phyloP scores from a whole-genome alignment of 1,140 invertebrate genomes.

The Bombyx mandarina region DNA sequence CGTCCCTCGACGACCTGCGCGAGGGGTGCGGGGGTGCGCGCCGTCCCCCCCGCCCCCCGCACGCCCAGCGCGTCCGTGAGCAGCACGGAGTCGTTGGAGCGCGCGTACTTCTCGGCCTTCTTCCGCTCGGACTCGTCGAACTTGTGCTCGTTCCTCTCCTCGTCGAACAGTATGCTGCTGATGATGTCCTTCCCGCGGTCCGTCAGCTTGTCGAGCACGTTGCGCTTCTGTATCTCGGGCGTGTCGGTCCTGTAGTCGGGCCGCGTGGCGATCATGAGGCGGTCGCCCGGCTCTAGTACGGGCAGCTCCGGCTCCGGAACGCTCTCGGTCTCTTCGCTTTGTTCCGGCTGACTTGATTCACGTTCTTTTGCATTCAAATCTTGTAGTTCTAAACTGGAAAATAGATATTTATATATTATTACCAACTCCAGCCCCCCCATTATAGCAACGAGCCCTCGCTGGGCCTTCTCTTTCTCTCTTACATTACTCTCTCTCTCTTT shows the following conservation, averaged over 20 bases:
- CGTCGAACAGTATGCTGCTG: slow-evolving; percentile 75
- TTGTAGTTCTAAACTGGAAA: no score
- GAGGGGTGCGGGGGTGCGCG: slow-evolving; percentile 36
- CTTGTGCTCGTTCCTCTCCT: slow-evolving; percentile 55
- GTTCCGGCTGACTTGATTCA: background rate
- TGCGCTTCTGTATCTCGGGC: slow-evolving; percentile 77
- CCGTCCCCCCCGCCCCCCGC: slow-evolving; percentile 13
- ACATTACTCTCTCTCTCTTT: no score
- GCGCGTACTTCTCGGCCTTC: slow-evolving; percentile 66
- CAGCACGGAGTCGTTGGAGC: slow-evolving; percentile 49
- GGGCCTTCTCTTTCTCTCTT: no score
- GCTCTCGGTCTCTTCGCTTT: slow-evolving; percentile 20
- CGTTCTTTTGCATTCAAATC: no score
- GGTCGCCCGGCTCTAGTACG: slow-evolving; percentile 69
- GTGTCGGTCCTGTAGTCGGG: slow-evolving; percentile 71
- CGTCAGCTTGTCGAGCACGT: slow-evolving; percentile 77
- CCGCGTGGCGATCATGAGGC: slow-evolving; percentile 65
- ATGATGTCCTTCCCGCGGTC: slow-evolving; percentile 79
- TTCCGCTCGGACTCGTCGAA: slow-evolving; percentile 69
- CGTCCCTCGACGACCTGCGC: slow-evolving; percentile 58
- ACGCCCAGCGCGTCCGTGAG: slow-evolving; percentile 43
- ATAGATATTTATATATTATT: no score
- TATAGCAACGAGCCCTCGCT: no score
- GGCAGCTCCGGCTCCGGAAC: slow-evolving; percentile 40
- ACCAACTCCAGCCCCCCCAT: no score